Evolutionary conservation across 2,797 vertebrate genomes (phyloP).

Genomic region (Ambastaia sidthimunki): DNA sequence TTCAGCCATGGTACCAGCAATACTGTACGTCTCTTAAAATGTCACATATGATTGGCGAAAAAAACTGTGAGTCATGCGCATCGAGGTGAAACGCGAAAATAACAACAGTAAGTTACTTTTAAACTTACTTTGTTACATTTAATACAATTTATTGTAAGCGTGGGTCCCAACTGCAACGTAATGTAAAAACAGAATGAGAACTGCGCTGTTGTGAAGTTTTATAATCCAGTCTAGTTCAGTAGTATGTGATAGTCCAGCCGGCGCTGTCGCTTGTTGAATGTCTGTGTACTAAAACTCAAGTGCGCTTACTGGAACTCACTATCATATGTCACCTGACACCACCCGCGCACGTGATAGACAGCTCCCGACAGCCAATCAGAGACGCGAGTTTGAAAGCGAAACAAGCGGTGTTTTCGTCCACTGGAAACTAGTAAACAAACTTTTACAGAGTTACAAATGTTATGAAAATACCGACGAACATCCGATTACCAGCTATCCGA

Average conservation of each 20-base stretch:
- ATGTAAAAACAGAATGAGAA: not conserved
- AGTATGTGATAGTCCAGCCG: conserved; percentile 49
- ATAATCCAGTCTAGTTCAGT: conserved; percentile 61
- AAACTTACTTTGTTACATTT: conserved; percentile 47
- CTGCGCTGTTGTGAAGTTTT: conserved; percentile 43
- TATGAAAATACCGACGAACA: not conserved
- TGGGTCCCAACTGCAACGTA: not conserved
- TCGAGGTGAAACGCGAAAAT: conserved; percentile 44
- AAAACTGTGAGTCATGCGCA: conserved; percentile 57
- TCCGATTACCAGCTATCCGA: too few species aligned
- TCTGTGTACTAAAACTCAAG: conserved; percentile 63
- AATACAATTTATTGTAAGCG: conserved; percentile 15
- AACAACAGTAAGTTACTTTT: conserved; percentile 19
- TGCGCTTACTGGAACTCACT: conserved; percentile 86
- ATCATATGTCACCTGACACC: conserved; percentile 74
- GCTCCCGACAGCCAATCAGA: conserved; percentile 73
- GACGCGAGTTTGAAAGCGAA: conserved; percentile 48
- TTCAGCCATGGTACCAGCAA: conserved; percentile 82
- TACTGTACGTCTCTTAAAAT: conserved; percentile 63
- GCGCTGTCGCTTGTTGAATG: conserved; percentile 77
- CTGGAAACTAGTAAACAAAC: conserved; percentile 63
- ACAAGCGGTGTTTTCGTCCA: conserved; percentile 63
- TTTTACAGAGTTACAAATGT: conserved; percentile 24
- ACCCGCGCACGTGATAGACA: conserved; percentile 74
- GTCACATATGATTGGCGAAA: conserved; percentile 68